These are phyloP conservation scores for Drosophila pachea DNA, from an alignment of 1,140 invertebrate species.

Conservation along the genomic window DNA sequence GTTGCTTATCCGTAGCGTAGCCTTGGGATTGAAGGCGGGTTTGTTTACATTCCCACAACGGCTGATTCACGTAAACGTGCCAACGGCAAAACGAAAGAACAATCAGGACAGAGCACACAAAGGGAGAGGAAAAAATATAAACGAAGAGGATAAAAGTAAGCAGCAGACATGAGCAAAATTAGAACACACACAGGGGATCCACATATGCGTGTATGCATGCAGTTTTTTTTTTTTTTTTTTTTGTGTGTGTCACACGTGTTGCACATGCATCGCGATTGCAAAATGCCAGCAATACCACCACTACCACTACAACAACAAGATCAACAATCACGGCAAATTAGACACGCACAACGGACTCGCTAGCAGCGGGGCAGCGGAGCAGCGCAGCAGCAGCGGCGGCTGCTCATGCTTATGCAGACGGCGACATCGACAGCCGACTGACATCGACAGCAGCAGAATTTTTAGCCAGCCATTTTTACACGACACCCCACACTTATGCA, in stretches of 20 bases:
- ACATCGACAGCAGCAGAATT: conserved; percentile 1
- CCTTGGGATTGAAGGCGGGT: conserved; percentile 13
- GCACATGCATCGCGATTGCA: conserved; percentile 62
- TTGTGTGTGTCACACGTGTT: conserved; percentile 57
- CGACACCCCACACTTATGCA: conserved; percentile 2
- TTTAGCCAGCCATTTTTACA: conserved; percentile 30
- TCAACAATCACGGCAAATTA: conserved; percentile 48
- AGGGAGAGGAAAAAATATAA: not conserved
- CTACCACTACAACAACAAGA: conserved; percentile 7
- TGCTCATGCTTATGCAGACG: not conserved
- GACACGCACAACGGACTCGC: conserved; percentile 42
- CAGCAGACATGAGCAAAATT: conserved; percentile 17
- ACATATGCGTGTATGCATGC: not conserved
- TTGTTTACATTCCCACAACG: conserved; percentile 28
- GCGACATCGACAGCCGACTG: not conserved
- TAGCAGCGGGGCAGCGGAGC: conserved; percentile 8
- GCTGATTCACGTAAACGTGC: conserved; percentile 26
- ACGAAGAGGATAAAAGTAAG: conserved; percentile 6
- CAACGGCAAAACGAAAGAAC: conserved; percentile 18
- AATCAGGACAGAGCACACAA: conserved; percentile 12
- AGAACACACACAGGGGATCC: conserved; percentile 24
- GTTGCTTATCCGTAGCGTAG: conserved; percentile 16
- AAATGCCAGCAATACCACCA: conserved; percentile 5
- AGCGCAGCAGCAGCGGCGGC: no score
- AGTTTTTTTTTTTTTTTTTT: not conserved